Conservation (phyloP, 2,797 vertebrate genomes). For the Alca torda region DNA sequence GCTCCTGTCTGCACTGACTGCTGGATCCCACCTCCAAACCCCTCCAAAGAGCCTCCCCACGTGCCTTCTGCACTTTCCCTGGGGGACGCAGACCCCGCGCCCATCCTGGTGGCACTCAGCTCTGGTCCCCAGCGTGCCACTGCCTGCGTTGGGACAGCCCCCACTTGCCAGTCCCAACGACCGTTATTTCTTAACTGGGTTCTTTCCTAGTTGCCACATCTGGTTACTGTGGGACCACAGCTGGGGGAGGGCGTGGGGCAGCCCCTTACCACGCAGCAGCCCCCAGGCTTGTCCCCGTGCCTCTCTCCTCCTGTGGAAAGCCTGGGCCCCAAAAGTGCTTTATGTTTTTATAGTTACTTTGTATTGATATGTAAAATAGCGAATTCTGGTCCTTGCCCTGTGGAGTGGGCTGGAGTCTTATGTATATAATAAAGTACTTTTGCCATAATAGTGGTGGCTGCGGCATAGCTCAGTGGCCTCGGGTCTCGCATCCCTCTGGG, state of each 20-base stretch:
- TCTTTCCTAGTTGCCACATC: slow-evolving; percentile 63
- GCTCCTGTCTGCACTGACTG: neutral
- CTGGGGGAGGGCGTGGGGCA: neutral
- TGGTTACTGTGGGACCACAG: slow-evolving; percentile 49
- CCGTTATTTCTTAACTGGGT: slow-evolving; percentile 25
- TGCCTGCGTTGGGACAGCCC: neutral
- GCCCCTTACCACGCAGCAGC: neutral
- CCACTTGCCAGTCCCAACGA: neutral
- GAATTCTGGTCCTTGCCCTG: slow-evolving; percentile 63
- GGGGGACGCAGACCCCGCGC: neutral
- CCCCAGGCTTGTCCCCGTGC: slow-evolving; percentile 39
- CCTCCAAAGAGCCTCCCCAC: slow-evolving; percentile 49
- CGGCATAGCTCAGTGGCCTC: neutral
- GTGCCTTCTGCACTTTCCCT: slow-evolving; percentile 60
- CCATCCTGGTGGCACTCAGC: neutral
- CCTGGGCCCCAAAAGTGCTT: slow-evolving; percentile 66
- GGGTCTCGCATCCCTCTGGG: neutral
- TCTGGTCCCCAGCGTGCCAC: accelerated
- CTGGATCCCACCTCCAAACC: slow-evolving; percentile 18
- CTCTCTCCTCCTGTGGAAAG: slow-evolving; percentile 54
- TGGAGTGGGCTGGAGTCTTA: slow-evolving; percentile 65
- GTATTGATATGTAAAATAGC: slow-evolving; percentile 67
- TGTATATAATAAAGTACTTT: slow-evolving; percentile 74
- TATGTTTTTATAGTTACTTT: slow-evolving; percentile 74
- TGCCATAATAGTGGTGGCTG: slow-evolving; percentile 5